phyloP scores from a whole-genome alignment of 2,888 invertebrate genomes.

The Atherix ibis region DNA sequence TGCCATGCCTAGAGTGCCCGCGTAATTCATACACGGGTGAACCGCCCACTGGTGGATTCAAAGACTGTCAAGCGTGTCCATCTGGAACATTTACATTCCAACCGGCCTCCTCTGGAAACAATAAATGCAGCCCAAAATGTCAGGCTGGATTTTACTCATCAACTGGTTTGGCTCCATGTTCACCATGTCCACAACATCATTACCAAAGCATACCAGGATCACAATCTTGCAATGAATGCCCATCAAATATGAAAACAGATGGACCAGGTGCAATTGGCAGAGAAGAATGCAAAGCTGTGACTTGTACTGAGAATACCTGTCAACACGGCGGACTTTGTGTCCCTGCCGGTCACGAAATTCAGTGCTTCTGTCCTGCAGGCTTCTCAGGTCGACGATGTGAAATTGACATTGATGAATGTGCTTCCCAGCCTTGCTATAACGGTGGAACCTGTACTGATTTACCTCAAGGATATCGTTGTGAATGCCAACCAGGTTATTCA shows the following conservation, averaged over 20 bases:
- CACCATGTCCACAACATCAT: constrained; percentile 80
- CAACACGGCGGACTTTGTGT: constrained; percentile 84
- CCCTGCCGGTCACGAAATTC: constrained; percentile 74
- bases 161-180: constrained; percentile 86
- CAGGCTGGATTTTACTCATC: constrained; percentile 79
- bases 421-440: constrained; percentile 86
- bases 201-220: constrained; percentile 77
- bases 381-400: constrained; percentile 89
- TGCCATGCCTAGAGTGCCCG: constrained; percentile 87
- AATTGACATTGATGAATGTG: constrained; percentile 88
- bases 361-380: constrained; percentile 88
- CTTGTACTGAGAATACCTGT: constrained; percentile 75
- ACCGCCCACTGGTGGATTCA: constrained; percentile 80
- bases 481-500: constrained; percentile 71
- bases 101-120: constrained; percentile 71
- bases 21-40: constrained; percentile 77
- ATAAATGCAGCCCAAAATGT: constrained; percentile 76
- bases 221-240: constrained; percentile 77
- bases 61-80: constrained; percentile 86
- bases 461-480: constrained; percentile 83
- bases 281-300: constrained; percentile 74
- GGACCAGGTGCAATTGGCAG: constrained; percentile 61
- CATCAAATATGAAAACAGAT: constrained; percentile 77
- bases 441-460: constrained; percentile 82
- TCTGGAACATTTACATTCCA: constrained; percentile 80